Conservation (phyloP, 2,888 invertebrate species). For the Podabrus alpinus region DNA sequence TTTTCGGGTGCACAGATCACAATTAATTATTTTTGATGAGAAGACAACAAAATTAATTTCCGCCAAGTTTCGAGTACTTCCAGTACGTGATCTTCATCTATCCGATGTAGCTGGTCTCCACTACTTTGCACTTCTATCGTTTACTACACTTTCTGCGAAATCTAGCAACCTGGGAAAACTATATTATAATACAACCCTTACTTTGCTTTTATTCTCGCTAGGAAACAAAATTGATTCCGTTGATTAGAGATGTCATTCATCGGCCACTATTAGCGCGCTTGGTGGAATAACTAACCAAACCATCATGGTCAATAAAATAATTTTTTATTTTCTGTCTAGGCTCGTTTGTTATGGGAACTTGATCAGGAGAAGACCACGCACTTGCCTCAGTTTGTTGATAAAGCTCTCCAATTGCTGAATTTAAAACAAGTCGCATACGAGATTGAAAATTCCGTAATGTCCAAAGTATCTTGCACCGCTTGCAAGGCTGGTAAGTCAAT, state of each 20-base stretch:
- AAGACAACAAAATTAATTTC: too few relatives aligned
- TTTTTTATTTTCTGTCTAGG: slow-evolving; percentile 40
- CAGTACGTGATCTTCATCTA: too few relatives aligned
- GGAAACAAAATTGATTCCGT: background rate
- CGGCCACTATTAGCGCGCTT: background rate
- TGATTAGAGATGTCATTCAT: background rate
- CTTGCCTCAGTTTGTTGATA: slow-evolving; percentile 79
- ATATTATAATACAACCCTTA: background rate
- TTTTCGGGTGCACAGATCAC: too few relatives aligned
- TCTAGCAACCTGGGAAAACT: background rate
- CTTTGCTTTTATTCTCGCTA: background rate
- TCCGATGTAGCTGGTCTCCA: too few relatives aligned
- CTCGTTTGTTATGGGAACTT: slow-evolving; percentile 71
- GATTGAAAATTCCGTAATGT: slow-evolving; percentile 90
- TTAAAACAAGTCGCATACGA: slow-evolving; percentile 83
- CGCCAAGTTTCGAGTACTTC: too few relatives aligned
- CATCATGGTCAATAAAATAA: background rate
- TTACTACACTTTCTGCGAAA: background rate
- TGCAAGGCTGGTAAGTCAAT: slow-evolving; percentile 71
- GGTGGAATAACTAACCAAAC: background rate
- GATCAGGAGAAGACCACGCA: slow-evolving; percentile 72
- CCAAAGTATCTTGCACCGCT: slow-evolving; percentile 88
- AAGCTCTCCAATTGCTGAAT: slow-evolving; percentile 80
- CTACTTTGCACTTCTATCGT: background rate
- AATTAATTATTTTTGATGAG: too few relatives aligned